Conservation (phyloP, 37 sponge, comb jelly and placozoan species). For the Aplysina aerophoba region DNA sequence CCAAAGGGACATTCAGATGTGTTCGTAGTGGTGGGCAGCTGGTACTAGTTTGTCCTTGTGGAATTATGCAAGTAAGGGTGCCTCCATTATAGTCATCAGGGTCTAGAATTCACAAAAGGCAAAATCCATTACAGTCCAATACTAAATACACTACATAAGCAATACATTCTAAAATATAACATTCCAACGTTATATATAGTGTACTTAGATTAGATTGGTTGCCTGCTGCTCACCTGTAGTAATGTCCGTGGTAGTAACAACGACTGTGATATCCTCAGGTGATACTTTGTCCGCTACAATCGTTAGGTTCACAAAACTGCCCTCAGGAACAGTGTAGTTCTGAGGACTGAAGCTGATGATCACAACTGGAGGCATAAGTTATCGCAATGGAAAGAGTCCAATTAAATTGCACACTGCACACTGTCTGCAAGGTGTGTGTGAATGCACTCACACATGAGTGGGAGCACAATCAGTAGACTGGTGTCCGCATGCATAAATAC, state of each 20-base stretch:
- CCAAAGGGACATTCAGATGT: background rate
- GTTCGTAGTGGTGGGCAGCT: background rate
- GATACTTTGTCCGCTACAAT: background rate
- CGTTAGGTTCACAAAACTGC: background rate
- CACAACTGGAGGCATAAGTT: background rate
- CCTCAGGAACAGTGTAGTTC: background rate
- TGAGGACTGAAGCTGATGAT: background rate
- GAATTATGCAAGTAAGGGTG: background rate
- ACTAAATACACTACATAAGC: background rate
- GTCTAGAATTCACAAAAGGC: no score
- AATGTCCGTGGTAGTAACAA: background rate
- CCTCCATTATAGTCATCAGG: background rate
- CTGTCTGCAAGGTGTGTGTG: no score
- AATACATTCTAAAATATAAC: no score
- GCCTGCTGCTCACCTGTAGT: constrained; percentile 17
- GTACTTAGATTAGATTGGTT: no score
- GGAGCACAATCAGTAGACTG: no score
- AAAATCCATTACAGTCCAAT: background rate
- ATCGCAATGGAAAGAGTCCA: no score
- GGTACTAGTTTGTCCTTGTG: background rate
- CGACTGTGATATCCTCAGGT: background rate
- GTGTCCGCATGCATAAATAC: no score
- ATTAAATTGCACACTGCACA: no score
- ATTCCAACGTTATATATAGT: no score
- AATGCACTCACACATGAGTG: no score